These are phyloP conservation scores for Chydorus sphaericus DNA, from an alignment of 2,888 invertebrate species.

Conservation along the genomic window DNA sequence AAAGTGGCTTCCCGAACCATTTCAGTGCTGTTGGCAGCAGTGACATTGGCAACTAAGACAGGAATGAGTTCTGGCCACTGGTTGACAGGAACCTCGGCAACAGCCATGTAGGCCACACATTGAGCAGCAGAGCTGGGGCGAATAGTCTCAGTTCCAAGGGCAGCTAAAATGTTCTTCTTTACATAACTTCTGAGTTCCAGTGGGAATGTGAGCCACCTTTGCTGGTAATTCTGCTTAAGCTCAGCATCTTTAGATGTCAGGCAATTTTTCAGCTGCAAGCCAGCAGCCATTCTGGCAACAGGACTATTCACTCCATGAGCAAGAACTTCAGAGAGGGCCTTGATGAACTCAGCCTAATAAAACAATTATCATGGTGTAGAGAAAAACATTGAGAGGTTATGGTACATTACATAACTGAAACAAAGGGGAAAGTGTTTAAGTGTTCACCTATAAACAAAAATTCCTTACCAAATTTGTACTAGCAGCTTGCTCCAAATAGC, in stretches of 20 bases:
- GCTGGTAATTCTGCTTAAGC: slow-evolving; percentile 67
- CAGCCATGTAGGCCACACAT: slow-evolving; percentile 96
- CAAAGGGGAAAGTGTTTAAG: background rate
- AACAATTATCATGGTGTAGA: too few species aligned
- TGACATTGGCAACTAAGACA: slow-evolving; percentile 78
- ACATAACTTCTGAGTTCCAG: slow-evolving; percentile 73
- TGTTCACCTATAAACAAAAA: too few species aligned
- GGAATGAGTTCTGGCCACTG: slow-evolving; percentile 86
- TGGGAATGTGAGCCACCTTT: slow-evolving; percentile 82
- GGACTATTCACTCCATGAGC: slow-evolving; percentile 76
- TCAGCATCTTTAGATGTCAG: slow-evolving; percentile 85
- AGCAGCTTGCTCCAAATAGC: slow-evolving; percentile 83
- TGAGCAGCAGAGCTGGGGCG: slow-evolving; percentile 96
- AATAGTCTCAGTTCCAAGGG: slow-evolving; percentile 88
- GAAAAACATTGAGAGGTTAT: too few species aligned
- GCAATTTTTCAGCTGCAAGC: slow-evolving; percentile 93
- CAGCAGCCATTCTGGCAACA: slow-evolving; percentile 95
- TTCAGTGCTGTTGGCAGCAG: slow-evolving; percentile 56
- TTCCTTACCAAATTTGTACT: slow-evolving; percentile 58
- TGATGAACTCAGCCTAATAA: slow-evolving; percentile 65
- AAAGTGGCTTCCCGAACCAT: slow-evolving; percentile 91
- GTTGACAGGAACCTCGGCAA: slow-evolving; percentile 80
- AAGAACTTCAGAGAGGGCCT: slow-evolving; percentile 82
- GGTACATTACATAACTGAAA: too few species aligned
- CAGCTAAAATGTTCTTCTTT: slow-evolving; percentile 85